phyloP scores from a whole-genome alignment of 2,888 invertebrate genomes.

The Elmis aenea region DNA sequence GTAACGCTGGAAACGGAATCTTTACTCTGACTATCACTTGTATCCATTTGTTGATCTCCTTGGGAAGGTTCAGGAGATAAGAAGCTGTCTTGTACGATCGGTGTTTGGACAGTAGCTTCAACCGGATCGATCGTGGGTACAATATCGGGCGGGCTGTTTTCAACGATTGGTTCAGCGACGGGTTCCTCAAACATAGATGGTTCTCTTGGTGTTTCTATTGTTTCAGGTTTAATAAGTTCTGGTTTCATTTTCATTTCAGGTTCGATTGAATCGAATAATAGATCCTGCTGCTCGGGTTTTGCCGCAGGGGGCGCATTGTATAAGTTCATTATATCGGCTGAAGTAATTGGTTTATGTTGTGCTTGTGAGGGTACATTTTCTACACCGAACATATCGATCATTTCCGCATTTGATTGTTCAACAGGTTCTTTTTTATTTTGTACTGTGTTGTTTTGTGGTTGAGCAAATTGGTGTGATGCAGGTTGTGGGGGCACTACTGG shows the following conservation, averaged over 20 bases:
- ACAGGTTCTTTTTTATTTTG: constrained; percentile 17
- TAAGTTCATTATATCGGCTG: constrained; percentile 44
- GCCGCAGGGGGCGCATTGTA: constrained; percentile 32
- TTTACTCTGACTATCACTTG: constrained; percentile 44
- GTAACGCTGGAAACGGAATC: constrained; percentile 44
- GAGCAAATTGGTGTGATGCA: too few species aligned
- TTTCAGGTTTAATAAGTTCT: neutral
- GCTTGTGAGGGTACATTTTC: constrained; percentile 28
- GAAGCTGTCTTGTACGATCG: constrained; percentile 30
- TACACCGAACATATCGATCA: constrained; percentile 42
- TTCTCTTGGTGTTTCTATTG: neutral
- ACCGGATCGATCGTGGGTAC: neutral
- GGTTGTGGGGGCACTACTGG: constrained; percentile 28
- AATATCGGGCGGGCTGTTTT: too few species aligned
- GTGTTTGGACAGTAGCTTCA: constrained; percentile 4
- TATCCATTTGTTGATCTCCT: constrained; percentile 43
- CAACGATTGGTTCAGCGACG: neutral
- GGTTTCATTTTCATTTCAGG: constrained; percentile 6
- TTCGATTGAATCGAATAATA: constrained; percentile 28
- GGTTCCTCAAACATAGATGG: neutral
- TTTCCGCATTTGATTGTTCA: constrained; percentile 24
- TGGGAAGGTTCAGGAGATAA: constrained; percentile 40
- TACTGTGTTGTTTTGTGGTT: constrained; percentile 11
- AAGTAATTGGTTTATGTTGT: constrained; percentile 42
- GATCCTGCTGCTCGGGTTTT: constrained; percentile 25